Evolutionary conservation across 1,140 invertebrate species (phyloP).

Genomic region (Zaprionus inermis): DNA sequence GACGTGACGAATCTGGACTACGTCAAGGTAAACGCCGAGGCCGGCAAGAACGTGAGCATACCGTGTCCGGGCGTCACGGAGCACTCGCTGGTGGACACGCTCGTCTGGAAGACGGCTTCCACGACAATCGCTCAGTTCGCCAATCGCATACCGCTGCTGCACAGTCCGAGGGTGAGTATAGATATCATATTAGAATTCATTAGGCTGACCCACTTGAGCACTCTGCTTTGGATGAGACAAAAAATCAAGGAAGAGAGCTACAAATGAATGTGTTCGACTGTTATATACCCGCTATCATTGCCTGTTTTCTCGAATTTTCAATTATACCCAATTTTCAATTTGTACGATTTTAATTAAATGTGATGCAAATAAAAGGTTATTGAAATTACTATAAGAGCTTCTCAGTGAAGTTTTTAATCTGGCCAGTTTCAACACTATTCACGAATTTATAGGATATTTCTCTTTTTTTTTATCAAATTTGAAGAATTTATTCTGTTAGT

Average conservation of each 20-base stretch:
- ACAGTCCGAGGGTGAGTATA: conserved; percentile 79
- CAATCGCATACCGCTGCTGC: conserved; percentile 82
- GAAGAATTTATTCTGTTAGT: no score
- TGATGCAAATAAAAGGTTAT: no score
- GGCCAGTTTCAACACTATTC: no score
- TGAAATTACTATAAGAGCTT: no score
- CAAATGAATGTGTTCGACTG: no score
- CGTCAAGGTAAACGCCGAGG: conserved; percentile 86
- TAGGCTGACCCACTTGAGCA: conserved; percentile 33
- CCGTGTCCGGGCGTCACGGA: conserved; percentile 88
- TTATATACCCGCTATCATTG: no score
- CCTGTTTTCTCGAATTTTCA: no score
- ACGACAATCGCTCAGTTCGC: conserved; percentile 84
- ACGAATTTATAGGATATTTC: no score
- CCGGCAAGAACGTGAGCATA: conserved; percentile 88
- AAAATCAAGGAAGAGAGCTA: background rate
- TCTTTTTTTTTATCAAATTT: no score
- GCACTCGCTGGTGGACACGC: conserved; percentile 86
- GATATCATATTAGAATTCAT: conserved; percentile 76
- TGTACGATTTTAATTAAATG: no score
- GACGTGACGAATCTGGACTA: conserved; percentile 86
- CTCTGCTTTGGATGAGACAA: conserved; percentile 16
- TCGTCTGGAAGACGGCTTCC: conserved; percentile 86
- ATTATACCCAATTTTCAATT: no score
- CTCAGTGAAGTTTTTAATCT: no score